Evolutionary conservation across 1,140 invertebrate genomes (phyloP).

Genomic region (Oedothorax gibbosus): DNA sequence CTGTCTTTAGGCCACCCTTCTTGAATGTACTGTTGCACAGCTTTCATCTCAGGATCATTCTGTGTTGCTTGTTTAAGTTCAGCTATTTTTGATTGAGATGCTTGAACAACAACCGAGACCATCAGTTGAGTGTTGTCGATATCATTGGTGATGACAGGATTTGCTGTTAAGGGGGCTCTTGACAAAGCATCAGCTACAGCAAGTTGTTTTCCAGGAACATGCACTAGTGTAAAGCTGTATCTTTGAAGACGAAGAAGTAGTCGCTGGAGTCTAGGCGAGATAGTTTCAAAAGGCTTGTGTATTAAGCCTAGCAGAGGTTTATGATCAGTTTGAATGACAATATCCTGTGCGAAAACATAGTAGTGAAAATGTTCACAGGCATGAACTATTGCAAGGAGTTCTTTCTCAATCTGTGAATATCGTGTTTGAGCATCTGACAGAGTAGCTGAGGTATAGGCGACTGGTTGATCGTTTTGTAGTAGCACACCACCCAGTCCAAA

Average conservation of each 20-base stretch:
- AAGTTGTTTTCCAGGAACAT: conserved; percentile 67
- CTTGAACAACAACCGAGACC: not conserved
- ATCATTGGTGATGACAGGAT: not conserved
- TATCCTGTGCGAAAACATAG: conserved; percentile 67
- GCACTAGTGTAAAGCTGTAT: conserved; percentile 69
- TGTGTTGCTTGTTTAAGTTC: not conserved
- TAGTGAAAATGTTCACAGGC: conserved; percentile 67
- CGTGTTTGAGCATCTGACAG: too few relatives aligned
- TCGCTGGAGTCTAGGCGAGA: conserved; percentile 68
- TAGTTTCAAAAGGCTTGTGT: conserved; percentile 67
- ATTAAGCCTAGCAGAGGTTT: conserved; percentile 67
- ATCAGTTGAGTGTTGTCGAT: not conserved
- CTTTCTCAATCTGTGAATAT: conserved; percentile 33
- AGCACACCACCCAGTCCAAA: conserved; percentile 58
- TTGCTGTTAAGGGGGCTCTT: not conserved
- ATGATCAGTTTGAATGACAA: conserved; percentile 66
- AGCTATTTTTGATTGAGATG: not conserved
- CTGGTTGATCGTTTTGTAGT: too few relatives aligned
- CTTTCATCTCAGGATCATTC: conserved; percentile 9
- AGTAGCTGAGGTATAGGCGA: too few relatives aligned
- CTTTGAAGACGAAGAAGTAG: conserved; percentile 68
- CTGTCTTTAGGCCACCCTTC: conserved; percentile 31
- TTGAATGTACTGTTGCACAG: not conserved
- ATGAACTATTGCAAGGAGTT: conserved; percentile 67
- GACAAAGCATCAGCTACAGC: conserved; percentile 65